phyloP scores from a whole-genome alignment of 2,888 invertebrate genomes.

The Beris chalybata region DNA sequence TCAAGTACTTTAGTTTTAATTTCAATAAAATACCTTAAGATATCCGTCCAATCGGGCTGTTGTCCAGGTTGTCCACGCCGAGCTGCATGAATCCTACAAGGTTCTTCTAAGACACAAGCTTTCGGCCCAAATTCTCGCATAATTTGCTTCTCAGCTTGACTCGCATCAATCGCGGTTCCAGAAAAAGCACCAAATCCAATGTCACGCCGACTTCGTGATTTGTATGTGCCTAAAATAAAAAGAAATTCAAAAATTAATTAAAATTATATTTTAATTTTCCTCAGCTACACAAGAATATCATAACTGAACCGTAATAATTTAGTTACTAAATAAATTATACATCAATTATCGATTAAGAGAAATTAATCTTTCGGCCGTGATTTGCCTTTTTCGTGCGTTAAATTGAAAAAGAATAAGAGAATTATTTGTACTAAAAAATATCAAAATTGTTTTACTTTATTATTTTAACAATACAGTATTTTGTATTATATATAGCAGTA shows the following conservation, averaged over 20 bases:
- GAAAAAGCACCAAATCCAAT: slow-evolving; percentile 53
- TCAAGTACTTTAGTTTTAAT: too few species aligned
- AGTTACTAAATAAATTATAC: too few species aligned
- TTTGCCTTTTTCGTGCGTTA: too few species aligned
- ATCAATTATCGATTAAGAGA: too few species aligned
- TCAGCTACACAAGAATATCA: background rate
- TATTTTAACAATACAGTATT: too few species aligned
- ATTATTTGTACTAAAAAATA: too few species aligned
- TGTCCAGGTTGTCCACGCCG: slow-evolving; percentile 50
- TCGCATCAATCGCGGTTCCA: slow-evolving; percentile 61
- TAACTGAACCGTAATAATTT: too few species aligned
- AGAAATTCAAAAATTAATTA: background rate
- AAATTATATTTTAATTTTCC: background rate
- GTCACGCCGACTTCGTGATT: slow-evolving; percentile 65
- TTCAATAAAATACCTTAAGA: slow-evolving; percentile 67
- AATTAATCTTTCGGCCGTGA: too few species aligned
- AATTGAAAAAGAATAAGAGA: too few species aligned
- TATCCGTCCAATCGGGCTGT: slow-evolving; percentile 70
- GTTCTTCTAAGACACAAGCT: slow-evolving; percentile 77
- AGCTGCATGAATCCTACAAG: slow-evolving; percentile 62
- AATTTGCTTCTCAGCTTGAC: slow-evolving; percentile 78
- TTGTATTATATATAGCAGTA: too few species aligned
- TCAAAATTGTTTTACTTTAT: too few species aligned
- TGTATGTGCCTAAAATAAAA: slow-evolving; percentile 66
- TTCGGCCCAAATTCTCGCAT: slow-evolving; percentile 74